A percentile compares a stretch with the other conserved stretches of the same genome.
These are phyloP conservation scores for Drosophila merina DNA, from an alignment of 2,888 invertebrate genomes.

Conservation along the genomic window DNA sequence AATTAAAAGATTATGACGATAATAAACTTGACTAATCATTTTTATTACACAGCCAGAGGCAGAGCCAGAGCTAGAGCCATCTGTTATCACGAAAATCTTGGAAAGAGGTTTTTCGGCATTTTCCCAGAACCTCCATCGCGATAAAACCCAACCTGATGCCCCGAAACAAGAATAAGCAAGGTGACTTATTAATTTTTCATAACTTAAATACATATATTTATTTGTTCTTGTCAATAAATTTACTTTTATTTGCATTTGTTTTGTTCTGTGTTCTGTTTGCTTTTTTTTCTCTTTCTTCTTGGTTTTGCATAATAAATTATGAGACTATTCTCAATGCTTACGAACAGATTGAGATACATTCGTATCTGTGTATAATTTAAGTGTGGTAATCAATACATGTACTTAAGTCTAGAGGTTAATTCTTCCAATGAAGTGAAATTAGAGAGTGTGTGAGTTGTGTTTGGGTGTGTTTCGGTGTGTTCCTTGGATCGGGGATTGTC, in stretches of 20 bases:
- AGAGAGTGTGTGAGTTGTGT: slow-evolving; percentile 28
- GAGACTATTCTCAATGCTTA: slow-evolving; percentile 76
- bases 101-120: slow-evolving; percentile 22
- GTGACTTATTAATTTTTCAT: slow-evolving; percentile 75
- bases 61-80: slow-evolving; percentile 23
- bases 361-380: slow-evolving; percentile 60
- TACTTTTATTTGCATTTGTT: slow-evolving; percentile 55
- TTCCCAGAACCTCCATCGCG: slow-evolving; percentile 67
- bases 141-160: slow-evolving; percentile 40
- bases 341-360: slow-evolving; percentile 69
- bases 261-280: slow-evolving; percentile 25
- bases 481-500: slow-evolving; percentile 49
- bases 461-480: slow-evolving; percentile 21
- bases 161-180: slow-evolving; percentile 53
- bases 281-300: slow-evolving; percentile 40
- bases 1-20: slow-evolving; percentile 79
- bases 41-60: slow-evolving; percentile 58
- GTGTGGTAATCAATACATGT: slow-evolving; percentile 50
- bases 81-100: slow-evolving; percentile 60
- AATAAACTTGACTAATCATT: slow-evolving; percentile 80
- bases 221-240: slow-evolving; percentile 45
- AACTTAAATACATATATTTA: slow-evolving; percentile 73
- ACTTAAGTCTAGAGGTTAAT: slow-evolving; percentile 54
- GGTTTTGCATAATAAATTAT: slow-evolving; percentile 70
- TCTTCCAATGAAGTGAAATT: slow-evolving; percentile 57